phyloP scores from a whole-genome alignment of 2,113 vertebrate genomes.

The Laticauda colubrina region DNA sequence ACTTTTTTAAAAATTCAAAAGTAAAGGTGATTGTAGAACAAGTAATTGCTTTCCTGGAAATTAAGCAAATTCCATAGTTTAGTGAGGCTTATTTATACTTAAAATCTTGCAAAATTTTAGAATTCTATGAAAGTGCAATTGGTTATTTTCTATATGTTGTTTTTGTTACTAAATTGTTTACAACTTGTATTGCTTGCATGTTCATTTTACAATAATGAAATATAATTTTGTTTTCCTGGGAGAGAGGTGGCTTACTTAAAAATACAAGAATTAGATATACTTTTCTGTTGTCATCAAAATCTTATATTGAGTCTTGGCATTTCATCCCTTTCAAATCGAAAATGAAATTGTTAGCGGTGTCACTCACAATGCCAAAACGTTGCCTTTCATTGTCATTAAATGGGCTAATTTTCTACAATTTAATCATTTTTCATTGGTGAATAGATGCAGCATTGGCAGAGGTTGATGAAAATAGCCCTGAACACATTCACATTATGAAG shows the following conservation, averaged over 20 bases:
- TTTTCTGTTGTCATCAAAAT: conserved; percentile 42
- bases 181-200: not conserved
- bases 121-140: not conserved
- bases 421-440: conserved; percentile 47
- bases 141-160: not conserved
- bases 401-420: conserved; percentile 64
- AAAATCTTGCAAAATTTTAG: not conserved
- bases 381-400: conserved; percentile 38
- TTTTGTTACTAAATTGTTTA: not conserved
- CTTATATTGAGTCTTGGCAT: conserved; percentile 25
- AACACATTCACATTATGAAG: not conserved
- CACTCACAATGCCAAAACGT: conserved; percentile 48
- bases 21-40: not conserved
- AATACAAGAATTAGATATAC: not conserved
- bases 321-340: conserved; percentile 56
- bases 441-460: conserved; percentile 4
- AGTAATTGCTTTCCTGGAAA: not conserved
- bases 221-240: conserved; percentile 8
- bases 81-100: not conserved
- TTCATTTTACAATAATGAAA: conserved; percentile 12
- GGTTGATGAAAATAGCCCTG: not conserved
- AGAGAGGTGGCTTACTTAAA: not conserved
- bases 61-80: not conserved
- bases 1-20: not conserved
- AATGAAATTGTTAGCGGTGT: conserved; percentile 51